Evolutionary conservation across 2,797 vertebrate species (phyloP).

Genomic region (Lagodon rhomboides): DNA sequence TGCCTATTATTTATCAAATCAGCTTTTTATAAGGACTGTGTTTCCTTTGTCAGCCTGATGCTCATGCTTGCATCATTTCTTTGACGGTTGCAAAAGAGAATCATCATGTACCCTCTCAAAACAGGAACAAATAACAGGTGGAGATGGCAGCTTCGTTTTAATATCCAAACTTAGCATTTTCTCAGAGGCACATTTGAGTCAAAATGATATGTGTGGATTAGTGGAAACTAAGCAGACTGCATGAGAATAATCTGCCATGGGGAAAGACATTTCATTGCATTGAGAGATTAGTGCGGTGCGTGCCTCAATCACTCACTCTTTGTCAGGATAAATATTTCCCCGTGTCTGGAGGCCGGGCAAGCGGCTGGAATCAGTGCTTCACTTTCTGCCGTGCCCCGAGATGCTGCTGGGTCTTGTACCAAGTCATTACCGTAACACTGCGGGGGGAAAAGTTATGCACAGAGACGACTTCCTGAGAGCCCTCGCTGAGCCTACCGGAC

Average conservation of each 20-base stretch:
- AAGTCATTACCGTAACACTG: slow-evolving; percentile 75
- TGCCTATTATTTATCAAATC: slow-evolving; percentile 37
- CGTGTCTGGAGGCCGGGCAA: slow-evolving; percentile 65
- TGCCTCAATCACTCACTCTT: slow-evolving; percentile 73
- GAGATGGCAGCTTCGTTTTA: slow-evolving; percentile 28
- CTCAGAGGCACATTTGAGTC: slow-evolving; percentile 58
- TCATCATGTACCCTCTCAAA: slow-evolving; percentile 15
- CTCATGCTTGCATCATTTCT: slow-evolving; percentile 21
- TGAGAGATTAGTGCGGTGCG: slow-evolving; percentile 69
- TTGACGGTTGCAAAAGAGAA: slow-evolving; percentile 20
- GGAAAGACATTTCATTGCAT: slow-evolving; percentile 75
- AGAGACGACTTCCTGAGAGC: slow-evolving; percentile 73
- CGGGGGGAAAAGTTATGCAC: slow-evolving; percentile 68
- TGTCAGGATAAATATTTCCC: slow-evolving; percentile 74
- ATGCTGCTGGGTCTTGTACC: slow-evolving; percentile 57
- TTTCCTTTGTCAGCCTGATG: slow-evolving; percentile 26
- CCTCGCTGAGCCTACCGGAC: slow-evolving; percentile 63
- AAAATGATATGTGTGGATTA: slow-evolving; percentile 70
- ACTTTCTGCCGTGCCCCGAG: slow-evolving; percentile 41
- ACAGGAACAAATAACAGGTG: background rate
- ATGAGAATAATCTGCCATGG: slow-evolving; percentile 60
- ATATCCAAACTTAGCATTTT: slow-evolving; percentile 40
- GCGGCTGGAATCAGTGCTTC: slow-evolving; percentile 56
- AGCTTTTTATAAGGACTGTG: background rate
- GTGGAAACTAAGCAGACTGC: slow-evolving; percentile 65